These are phyloP conservation scores for Stegodyphus dumicola DNA, from an alignment of 1,140 invertebrate genomes.

Conservation along the genomic window DNA sequence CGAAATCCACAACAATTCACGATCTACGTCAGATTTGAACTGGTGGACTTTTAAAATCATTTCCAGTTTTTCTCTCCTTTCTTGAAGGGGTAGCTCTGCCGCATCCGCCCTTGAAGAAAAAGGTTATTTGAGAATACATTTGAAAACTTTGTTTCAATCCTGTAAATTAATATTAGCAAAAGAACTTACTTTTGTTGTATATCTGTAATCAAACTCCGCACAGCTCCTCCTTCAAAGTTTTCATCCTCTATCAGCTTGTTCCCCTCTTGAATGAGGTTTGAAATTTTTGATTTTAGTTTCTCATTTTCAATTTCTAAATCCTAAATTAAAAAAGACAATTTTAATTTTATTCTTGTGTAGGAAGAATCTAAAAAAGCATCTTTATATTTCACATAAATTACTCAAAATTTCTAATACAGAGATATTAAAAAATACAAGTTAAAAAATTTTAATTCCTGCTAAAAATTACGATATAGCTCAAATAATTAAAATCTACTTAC, in stretches of 20 bases:
- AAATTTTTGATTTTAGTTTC: conserved; percentile 1
- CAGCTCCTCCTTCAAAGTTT: background rate
- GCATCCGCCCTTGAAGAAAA: background rate
- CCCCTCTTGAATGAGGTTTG: background rate
- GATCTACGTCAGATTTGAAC: conserved; percentile 85
- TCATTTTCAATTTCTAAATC: conserved; percentile 32
- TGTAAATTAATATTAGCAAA: too few species aligned
- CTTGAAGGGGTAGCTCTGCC: conserved; percentile 76
- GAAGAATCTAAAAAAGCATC: too few species aligned
- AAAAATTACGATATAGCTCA: too few species aligned
- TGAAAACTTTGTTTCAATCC: too few species aligned
- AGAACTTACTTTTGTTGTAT: conserved; percentile 23
- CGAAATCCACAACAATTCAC: conserved; percentile 84
- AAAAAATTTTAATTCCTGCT: too few species aligned
- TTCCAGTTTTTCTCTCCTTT: conserved; percentile 86
- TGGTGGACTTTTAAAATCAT: conserved; percentile 86
- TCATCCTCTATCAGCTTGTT: conserved; percentile 13
- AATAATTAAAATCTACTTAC: too few species aligned
- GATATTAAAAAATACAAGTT: too few species aligned
- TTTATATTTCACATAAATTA: too few species aligned
- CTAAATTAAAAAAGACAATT: conserved; percentile 10
- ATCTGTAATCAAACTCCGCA: conserved; percentile 1
- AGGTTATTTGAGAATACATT: too few species aligned
- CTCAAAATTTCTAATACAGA: too few species aligned
- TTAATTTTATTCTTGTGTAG: too few species aligned